Evolutionary conservation across 2,113 vertebrate species (phyloP).

Genomic region (Ammospiza nelsoni): DNA sequence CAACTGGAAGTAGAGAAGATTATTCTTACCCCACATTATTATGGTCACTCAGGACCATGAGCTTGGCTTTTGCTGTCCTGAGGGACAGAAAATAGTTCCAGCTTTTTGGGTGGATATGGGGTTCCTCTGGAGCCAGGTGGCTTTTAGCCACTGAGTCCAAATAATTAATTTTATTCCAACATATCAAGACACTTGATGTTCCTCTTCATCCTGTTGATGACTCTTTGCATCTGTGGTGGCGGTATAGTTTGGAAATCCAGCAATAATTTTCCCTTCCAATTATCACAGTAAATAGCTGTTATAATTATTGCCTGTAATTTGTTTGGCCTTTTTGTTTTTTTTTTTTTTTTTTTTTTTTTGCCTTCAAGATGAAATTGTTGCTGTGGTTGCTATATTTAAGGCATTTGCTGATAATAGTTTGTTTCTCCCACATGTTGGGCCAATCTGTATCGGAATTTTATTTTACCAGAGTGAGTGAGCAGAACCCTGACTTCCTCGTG

Average conservation of each 20-base stretch:
- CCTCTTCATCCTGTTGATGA: background rate
- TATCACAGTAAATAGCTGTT: constrained; percentile 4
- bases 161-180: background rate
- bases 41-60: background rate
- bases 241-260: background rate
- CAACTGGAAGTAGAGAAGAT: background rate
- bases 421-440: constrained; percentile 36
- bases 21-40: background rate
- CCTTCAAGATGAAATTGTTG: constrained; percentile 28
- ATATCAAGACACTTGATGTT: background rate
- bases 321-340: background rate
- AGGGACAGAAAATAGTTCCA: background rate
- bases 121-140: background rate
- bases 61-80: background rate
- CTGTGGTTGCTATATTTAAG: constrained; percentile 32
- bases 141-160: background rate
- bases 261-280: constrained; percentile 2
- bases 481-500: constrained; percentile 40
- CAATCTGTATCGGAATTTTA: constrained; percentile 46
- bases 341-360: background rate
- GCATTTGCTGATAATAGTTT: constrained; percentile 31
- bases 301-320: constrained; percentile 18
- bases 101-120: background rate
- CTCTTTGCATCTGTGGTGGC: background rate
- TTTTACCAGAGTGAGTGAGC: constrained; percentile 26